Evolutionary conservation across 2,888 invertebrate species (phyloP).

Genomic region (Conus canariensis): DNA sequence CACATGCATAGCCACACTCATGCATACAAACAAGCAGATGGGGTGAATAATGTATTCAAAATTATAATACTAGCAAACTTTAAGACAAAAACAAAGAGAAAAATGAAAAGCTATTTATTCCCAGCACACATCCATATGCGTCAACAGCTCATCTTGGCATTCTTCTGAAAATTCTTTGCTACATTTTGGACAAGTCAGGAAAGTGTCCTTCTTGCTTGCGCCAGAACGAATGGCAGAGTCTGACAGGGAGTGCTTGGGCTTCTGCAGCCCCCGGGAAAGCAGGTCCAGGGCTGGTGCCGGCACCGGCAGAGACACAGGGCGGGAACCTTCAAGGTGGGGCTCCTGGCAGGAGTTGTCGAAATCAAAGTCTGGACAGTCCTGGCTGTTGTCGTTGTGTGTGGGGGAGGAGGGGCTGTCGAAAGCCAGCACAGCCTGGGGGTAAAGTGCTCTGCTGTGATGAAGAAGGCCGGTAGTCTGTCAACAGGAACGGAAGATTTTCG

Average conservation of each 20-base stretch:
- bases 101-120: slow-evolving; percentile 47
- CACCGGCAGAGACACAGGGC: slow-evolving; percentile 35
- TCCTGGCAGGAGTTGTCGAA: background rate
- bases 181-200: slow-evolving; percentile 69
- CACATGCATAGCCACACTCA: background rate
- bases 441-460: background rate
- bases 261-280: slow-evolving; percentile 6
- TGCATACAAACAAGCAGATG: background rate
- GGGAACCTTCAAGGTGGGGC: background rate
- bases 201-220: slow-evolving; percentile 40
- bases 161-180: slow-evolving; percentile 61
- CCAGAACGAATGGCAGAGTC: slow-evolving; percentile 27
- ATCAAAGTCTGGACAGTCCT: slow-evolving; percentile 23
- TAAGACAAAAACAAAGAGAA: background rate
- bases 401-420: slow-evolving; percentile 9
- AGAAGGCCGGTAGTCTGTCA: slow-evolving; percentile 13
- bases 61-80: background rate
- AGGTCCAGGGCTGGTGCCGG: slow-evolving; percentile 38
- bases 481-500: background rate
- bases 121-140: slow-evolving; percentile 70
- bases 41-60: background rate
- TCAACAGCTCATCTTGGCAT: slow-evolving; percentile 62
- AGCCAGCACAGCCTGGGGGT: background rate
- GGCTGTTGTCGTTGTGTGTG: background rate
- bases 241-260: slow-evolving; percentile 23